phyloP scores from a whole-genome alignment of 2,888 invertebrate species.

The Drosophila nr. perissopoda region DNA sequence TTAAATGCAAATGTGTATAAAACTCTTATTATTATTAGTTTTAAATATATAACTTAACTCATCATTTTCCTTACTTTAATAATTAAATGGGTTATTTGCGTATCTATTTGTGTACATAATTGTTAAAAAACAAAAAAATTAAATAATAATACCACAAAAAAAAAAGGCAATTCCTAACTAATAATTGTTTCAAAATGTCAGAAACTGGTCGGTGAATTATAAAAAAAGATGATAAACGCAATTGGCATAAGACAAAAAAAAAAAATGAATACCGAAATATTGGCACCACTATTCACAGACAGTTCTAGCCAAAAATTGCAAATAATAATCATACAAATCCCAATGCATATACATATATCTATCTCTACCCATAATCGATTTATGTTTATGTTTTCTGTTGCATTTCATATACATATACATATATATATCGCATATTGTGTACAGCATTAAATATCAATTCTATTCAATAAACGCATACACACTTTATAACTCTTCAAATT shows the following conservation, averaged over 20 bases:
- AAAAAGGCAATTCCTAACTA: conserved; percentile 32
- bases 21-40: conserved; percentile 44
- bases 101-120: conserved; percentile 65
- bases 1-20: conserved; percentile 57
- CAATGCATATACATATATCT: conserved; percentile 23
- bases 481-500: conserved; percentile 10
- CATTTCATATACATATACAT: conserved; percentile 46
- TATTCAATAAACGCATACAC: conserved; percentile 33
- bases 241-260: conserved; percentile 25
- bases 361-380: conserved; percentile 48
- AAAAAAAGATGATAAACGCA: conserved; percentile 9
- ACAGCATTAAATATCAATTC: conserved; percentile 57
- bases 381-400: conserved; percentile 59
- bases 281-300: conserved; percentile 36
- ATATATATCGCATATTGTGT: conserved; percentile 50
- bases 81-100: conserved; percentile 65
- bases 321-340: conserved; percentile 17
- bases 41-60: conserved; percentile 45
- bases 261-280: conserved; percentile 1
- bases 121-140: conserved; percentile 30
- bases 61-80: conserved; percentile 39
- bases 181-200: conserved; percentile 63
- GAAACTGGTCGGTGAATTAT: conserved; percentile 28
- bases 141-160: conserved; percentile 9
- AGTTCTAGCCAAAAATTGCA: conserved; percentile 19